phyloP scores from a whole-genome alignment of 2,797 vertebrate genomes.

The Neosilurus mollespiculum region DNA sequence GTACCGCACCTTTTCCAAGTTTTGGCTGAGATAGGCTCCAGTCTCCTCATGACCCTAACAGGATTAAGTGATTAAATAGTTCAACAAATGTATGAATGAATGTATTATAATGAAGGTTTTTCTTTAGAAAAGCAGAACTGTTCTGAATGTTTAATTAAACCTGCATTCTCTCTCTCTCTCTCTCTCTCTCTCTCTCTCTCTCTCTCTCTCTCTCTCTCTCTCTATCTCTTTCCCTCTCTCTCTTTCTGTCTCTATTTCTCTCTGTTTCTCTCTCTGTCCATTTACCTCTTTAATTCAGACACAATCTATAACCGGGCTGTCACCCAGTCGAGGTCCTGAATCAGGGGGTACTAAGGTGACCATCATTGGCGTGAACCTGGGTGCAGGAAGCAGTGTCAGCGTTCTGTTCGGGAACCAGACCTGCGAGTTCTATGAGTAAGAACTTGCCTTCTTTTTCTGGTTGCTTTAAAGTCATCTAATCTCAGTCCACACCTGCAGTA shows the following conservation, averaged over 20 bases:
- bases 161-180: not conserved
- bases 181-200: slow-evolving; percentile 5
- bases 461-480: not conserved
- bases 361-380: slow-evolving; percentile 88
- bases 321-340: slow-evolving; percentile 88
- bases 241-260: not conserved
- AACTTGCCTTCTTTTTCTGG: not conserved
- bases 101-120: not conserved
- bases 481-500: not conserved
- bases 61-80: no score
- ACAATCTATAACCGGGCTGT: slow-evolving; percentile 84
- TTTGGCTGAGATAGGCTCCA: no score
- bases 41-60: no score
- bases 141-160: not conserved
- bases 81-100: not conserved
- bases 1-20: no score
- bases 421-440: slow-evolving; percentile 92
- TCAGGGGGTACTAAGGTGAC: slow-evolving; percentile 97
- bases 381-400: slow-evolving; percentile 87
- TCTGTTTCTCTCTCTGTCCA: not conserved
- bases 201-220: not conserved
- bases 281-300: slow-evolving; percentile 70
- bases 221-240: slow-evolving; percentile 13
- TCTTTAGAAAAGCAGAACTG: not conserved
- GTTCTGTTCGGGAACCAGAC: slow-evolving; percentile 94